Percentiles rank a stretch among this genome's conserved stretches.
Evolutionary conservation across 1,140 invertebrate genomes (phyloP).

Genomic region (Marisa cornuarietis): DNA sequence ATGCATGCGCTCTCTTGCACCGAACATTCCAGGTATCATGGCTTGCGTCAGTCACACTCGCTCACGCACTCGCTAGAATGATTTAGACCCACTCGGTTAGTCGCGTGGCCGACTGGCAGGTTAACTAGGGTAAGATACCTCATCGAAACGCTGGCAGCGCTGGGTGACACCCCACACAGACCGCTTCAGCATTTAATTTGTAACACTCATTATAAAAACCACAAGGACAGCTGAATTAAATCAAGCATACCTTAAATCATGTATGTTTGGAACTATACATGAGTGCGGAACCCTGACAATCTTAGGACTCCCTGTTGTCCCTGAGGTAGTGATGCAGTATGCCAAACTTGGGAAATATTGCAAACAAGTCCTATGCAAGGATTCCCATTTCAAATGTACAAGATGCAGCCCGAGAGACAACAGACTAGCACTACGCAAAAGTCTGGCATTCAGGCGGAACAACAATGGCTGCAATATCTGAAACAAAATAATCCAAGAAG

Average conservation of each 20-base stretch:
- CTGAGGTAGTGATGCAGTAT: constrained; percentile 65
- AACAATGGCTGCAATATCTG: constrained; percentile 25
- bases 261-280: constrained; percentile 63
- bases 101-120: too few relatives aligned
- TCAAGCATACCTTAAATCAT: constrained; percentile 54
- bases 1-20: too few relatives aligned
- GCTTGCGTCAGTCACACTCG: too few relatives aligned
- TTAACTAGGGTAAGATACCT: too few relatives aligned
- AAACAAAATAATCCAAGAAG: not conserved
- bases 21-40: too few relatives aligned
- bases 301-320: constrained; percentile 62
- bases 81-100: too few relatives aligned
- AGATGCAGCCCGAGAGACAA: constrained; percentile 2
- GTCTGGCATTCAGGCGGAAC: constrained; percentile 3
- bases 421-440: constrained; percentile 14
- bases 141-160: too few relatives aligned
- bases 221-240: not conserved
- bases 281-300: constrained; percentile 60
- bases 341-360: constrained; percentile 41
- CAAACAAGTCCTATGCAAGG: not conserved
- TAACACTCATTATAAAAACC: too few relatives aligned
- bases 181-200: too few relatives aligned
- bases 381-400: not conserved
- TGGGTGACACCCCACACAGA: too few relatives aligned
- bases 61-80: too few relatives aligned